A percentile compares a stretch with the other conserved stretches of the same genome.
Conservation (phyloP, 2,888 invertebrate genomes). For the Dasypogon diadema region DNA sequence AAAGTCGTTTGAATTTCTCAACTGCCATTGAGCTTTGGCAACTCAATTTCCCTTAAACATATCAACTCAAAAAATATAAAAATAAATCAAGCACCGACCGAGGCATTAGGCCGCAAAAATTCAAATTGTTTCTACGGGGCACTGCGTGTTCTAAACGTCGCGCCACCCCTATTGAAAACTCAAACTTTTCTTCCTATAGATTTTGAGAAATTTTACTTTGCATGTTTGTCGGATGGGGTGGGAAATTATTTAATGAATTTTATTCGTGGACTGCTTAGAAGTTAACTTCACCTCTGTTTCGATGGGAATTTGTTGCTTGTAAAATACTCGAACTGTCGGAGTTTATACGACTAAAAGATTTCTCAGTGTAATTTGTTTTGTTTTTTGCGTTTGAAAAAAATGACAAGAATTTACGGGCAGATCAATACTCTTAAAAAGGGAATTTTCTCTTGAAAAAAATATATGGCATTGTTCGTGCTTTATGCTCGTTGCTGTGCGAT, state of each 20-base stretch:
- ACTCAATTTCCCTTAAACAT: conserved; percentile 6
- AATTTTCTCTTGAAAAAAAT: too few relatives aligned
- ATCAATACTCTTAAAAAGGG: too few relatives aligned
- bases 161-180: background rate
- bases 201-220: conserved; percentile 2
- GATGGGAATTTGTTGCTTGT: background rate
- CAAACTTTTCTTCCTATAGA: background rate
- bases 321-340: conserved; percentile 14
- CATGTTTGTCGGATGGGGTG: conserved; percentile 13
- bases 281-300: background rate
- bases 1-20: background rate
- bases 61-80: conserved; percentile 33
- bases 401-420: too few relatives aligned
- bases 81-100: conserved; percentile 43
- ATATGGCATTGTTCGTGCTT: too few relatives aligned
- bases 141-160: conserved; percentile 11
- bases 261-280: conserved; percentile 26
- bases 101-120: conserved; percentile 47
- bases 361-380: background rate
- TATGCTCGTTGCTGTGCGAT: background rate
- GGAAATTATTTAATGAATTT: conserved; percentile 44
- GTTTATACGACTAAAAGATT: background rate
- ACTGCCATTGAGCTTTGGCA: background rate
- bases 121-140: conserved; percentile 31
- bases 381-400: background rate